Evolutionary conservation across 64 coral and sea anemone genomes (phyloP), one percentile per base, ranked within the genome.

Genomic region (Actinia tenebrosa): DNA sequence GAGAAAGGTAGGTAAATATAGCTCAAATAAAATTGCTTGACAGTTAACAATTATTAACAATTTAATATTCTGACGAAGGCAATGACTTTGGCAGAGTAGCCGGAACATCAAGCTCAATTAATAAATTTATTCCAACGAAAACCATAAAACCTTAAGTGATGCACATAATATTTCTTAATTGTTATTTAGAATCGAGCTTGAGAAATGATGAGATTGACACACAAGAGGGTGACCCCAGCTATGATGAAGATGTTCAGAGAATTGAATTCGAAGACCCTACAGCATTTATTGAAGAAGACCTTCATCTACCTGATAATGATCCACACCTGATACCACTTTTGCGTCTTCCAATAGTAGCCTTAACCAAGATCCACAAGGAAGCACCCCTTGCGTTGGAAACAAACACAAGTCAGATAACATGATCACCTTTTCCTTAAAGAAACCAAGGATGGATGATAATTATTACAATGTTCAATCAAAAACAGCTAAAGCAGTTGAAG

Each of bases 401-500:
- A 52, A 78, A 45, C 72, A 78, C 8, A 78, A 78, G 26, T 10
- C 23, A 78, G 72, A 78, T 78, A 7, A 78, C 7, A 78, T 78
- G 43, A 78, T 78, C 11, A 45, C 43, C 72, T 27, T 27, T 42
- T 78, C 23, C 72, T 78, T 15, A 27, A 78, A 78, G 72, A 78
- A 78, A 45, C 60, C 60, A 63, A 63, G 15, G 60, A 63, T 63
- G 16, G 60, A 63, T 63, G 18, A 63, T 63, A 14, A 14, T 63
- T 19, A 63, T 63, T 63, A 78, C 72, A 78, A 78, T 8, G 72
- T 78, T 45, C 72, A 27, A 77, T 16, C 80, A 1, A 89, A 84
- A 68, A 77, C 46, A 84, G 64, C 79, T 62, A 89, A 89, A 83
- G 80, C 60, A 11, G 16, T 89, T 3, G 26, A 84, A 78, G 54